Evolutionary conservation across 2,888 invertebrate genomes (phyloP).

Genomic region (Drosophila dives): DNA sequence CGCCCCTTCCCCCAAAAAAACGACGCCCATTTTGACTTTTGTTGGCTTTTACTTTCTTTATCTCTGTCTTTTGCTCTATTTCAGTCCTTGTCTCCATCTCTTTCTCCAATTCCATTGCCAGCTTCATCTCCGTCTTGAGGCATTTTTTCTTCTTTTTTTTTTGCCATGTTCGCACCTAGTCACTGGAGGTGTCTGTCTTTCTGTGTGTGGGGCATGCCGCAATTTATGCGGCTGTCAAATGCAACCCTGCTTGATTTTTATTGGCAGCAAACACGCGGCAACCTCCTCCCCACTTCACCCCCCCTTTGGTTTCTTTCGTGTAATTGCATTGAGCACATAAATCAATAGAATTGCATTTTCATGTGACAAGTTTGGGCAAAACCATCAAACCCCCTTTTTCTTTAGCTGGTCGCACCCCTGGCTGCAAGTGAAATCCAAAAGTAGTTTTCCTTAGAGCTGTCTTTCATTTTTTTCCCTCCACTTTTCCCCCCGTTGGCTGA

Average conservation of each 20-base stretch:
- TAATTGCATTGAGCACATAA: constrained; percentile 80
- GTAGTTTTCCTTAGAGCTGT: constrained; percentile 67
- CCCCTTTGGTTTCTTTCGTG: constrained; percentile 37
- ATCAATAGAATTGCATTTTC: constrained; percentile 81
- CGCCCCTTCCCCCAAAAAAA: constrained; percentile 46
- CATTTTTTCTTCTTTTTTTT: constrained; percentile 1
- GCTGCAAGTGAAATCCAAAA: constrained; percentile 70
- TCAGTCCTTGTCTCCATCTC: constrained; percentile 1
- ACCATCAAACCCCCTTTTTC: constrained; percentile 1
- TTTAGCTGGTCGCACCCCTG: constrained; percentile 25
- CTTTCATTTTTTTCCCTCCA: constrained; percentile 58
- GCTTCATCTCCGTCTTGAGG: constrained; percentile 38
- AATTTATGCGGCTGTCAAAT: constrained; percentile 80
- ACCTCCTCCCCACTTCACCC: neutral
- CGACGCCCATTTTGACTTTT: constrained; percentile 59
- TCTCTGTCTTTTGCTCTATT: neutral
- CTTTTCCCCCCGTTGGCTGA: constrained; percentile 9
- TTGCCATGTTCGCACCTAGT: constrained; percentile 72
- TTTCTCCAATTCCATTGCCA: constrained; percentile 31
- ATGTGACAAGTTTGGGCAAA: constrained; percentile 74
- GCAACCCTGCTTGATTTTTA: constrained; percentile 74
- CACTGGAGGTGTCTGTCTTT: constrained; percentile 60
- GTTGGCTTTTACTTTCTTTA: constrained; percentile 47
- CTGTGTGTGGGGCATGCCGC: constrained; percentile 41
- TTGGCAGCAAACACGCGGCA: constrained; percentile 71